Base-by-base conservation (phyloP, 1,140 invertebrate genomes). In the Wiebesia pumilae region DNA sequence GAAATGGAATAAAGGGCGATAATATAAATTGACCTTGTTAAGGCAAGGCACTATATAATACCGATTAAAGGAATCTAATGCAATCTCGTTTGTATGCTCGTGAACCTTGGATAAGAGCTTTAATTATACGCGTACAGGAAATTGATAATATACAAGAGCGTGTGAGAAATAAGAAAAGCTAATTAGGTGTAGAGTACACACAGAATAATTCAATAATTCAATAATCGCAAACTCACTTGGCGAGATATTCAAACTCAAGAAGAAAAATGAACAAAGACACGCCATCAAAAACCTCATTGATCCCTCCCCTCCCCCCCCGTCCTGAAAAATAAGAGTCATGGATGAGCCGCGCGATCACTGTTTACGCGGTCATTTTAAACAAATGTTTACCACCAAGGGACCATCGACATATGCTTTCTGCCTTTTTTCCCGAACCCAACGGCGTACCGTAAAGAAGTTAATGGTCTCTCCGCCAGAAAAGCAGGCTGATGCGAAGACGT, bases 391-490 rank as follows among this genome's bases (percentile, higher is more conserved):
- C 9, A 12, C n/a, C 47, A 33, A 3, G 35, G 30, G 67, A 40
- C 4, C 35, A 1, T 38, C 73, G 40, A 6, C 71, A 16, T 38
- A 2, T 4, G 9, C 14, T 83, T 73, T 43, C 62, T 12, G 73
- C 12, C 16, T 24, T 69, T 78, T 84, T 33, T 47, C 47, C 43
- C 62, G 62, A 62, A 33, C 14, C 58, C 47, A 35, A 58, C 83
- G 47, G 71, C 79, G 9, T 27, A 69, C 30, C 67, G 83, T 75
- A 85, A 85, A 81, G 40, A 75, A 83, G 35, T 81, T 58, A 81
- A 82, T 85, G 69, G 58, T 82, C 87, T 58, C 83, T 83, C 19
- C 43, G 40, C 58, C 38, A 19, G 71, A 83, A 87, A 81, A 87
- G 47, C 47, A 54, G 19, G 7, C 43, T 30, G 43, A 58, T 9